These are phyloP conservation scores for Dicaeum eximium DNA, from an alignment of 2,113 vertebrate species.

Conservation along the genomic window DNA sequence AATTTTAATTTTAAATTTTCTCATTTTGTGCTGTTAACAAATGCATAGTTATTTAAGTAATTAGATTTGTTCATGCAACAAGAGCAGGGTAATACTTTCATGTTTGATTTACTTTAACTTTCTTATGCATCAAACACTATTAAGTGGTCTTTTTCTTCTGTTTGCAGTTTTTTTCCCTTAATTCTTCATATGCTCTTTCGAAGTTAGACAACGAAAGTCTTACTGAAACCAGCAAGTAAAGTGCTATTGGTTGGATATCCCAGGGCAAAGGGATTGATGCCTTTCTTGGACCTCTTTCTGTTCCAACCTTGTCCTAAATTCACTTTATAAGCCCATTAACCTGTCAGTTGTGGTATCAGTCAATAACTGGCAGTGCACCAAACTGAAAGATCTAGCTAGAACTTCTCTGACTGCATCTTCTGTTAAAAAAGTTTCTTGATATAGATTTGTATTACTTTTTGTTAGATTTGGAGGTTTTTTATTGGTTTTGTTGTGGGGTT, in stretches of 20 bases:
- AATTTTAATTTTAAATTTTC: neutral
- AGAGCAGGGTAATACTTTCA: neutral
- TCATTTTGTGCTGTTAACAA: neutral
- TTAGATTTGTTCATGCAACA: neutral
- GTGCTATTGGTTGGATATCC: neutral
- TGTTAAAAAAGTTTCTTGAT: neutral
- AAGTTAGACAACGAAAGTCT: neutral
- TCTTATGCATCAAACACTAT: neutral
- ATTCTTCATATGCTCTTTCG: neutral
- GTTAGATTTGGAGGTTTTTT: neutral
- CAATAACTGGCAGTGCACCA: neutral
- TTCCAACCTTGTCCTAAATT: neutral
- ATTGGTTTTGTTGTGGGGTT: rapidly evolving
- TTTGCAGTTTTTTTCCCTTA: neutral
- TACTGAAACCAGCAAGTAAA: neutral
- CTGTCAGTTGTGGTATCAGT: neutral
- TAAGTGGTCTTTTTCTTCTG: neutral
- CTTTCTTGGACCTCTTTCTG: neutral
- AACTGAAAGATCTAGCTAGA: neutral
- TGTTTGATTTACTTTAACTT: neutral
- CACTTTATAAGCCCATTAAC: neutral
- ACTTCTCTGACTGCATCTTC: neutral
- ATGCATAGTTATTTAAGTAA: neutral
- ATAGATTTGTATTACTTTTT: neutral
- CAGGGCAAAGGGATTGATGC: neutral